phyloP scores from a whole-genome alignment of 37 sponge, comb jelly and placozoan species.

The Haliclona indistincta region DNA sequence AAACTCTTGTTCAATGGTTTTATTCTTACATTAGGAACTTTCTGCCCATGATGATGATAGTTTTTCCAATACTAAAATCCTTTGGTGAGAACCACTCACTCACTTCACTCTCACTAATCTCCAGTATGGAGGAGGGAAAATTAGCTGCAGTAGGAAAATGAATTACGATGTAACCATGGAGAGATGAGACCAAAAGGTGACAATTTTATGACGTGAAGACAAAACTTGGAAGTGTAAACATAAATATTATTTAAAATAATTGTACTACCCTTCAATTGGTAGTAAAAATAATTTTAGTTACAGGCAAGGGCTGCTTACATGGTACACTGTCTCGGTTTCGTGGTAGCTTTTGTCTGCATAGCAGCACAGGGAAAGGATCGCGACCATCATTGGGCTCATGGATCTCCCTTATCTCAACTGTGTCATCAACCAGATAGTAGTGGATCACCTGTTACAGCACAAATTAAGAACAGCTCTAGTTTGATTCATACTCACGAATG shows the following conservation, averaged over 20 bases:
- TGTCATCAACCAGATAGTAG: slow-evolving; percentile 95
- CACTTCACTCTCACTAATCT: slow-evolving; percentile 88
- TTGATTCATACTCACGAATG: slow-evolving; percentile 68
- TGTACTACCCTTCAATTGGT: not conserved
- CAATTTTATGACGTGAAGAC: not conserved
- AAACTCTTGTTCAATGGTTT: not conserved
- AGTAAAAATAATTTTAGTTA: not conserved
- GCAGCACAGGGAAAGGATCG: slow-evolving; percentile 93
- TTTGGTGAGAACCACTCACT: slow-evolving; percentile 89
- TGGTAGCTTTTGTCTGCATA: slow-evolving; percentile 90
- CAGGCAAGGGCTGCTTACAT: slow-evolving; percentile 23
- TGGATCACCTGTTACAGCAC: slow-evolving; percentile 68
- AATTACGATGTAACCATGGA: not conserved
- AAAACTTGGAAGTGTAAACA: not conserved
- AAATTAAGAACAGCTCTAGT: not conserved
- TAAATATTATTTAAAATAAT: not conserved
- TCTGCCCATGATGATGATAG: slow-evolving; percentile 84
- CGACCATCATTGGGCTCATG: slow-evolving; percentile 94
- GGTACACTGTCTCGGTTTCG: slow-evolving; percentile 66
- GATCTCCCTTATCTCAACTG: slow-evolving; percentile 91
- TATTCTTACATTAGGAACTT: slow-evolving; percentile 79
- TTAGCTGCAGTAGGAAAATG: slow-evolving; percentile 35
- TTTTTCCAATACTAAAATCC: slow-evolving; percentile 87
- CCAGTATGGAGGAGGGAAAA: slow-evolving; percentile 87
- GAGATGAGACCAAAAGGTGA: not conserved